phyloP scores from a whole-genome alignment of 2,888 invertebrate genomes.

The Polydesmus complanatus region DNA sequence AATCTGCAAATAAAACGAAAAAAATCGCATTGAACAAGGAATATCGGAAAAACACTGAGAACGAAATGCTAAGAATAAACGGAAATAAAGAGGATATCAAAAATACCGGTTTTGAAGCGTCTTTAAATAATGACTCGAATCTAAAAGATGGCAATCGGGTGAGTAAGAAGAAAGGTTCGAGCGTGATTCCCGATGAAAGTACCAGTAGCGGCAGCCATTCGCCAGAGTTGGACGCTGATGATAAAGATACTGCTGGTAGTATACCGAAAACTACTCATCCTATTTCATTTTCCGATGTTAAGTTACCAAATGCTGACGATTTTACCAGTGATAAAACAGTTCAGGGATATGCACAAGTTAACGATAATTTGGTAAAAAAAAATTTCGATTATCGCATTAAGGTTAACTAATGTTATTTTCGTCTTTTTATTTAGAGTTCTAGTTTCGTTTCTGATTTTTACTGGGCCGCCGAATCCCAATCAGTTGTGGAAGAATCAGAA shows the following conservation, averaged over 20 bases:
- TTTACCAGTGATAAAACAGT: background rate
- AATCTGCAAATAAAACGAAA: background rate
- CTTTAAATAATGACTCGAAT: too few relatives aligned
- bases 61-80: background rate
- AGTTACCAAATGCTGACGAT: background rate
- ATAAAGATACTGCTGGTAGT: background rate
- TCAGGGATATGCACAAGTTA: background rate
- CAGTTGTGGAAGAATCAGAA: conserved; percentile 35
- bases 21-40: background rate
- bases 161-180: background rate
- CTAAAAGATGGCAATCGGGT: background rate
- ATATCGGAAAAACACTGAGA: background rate
- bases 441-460: conserved; percentile 14
- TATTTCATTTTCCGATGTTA: too few relatives aligned
- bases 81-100: background rate
- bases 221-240: background rate
- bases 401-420: background rate
- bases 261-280: too few relatives aligned
- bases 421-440: conserved; percentile 1
- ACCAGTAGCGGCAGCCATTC: background rate
- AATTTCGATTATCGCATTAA: too few relatives aligned
- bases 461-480: conserved; percentile 6
- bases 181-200: background rate
- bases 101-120: background rate
- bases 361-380: too few relatives aligned